phyloP scores from a whole-genome alignment of 2,888 invertebrate species.

The Heliothis peltigera region DNA sequence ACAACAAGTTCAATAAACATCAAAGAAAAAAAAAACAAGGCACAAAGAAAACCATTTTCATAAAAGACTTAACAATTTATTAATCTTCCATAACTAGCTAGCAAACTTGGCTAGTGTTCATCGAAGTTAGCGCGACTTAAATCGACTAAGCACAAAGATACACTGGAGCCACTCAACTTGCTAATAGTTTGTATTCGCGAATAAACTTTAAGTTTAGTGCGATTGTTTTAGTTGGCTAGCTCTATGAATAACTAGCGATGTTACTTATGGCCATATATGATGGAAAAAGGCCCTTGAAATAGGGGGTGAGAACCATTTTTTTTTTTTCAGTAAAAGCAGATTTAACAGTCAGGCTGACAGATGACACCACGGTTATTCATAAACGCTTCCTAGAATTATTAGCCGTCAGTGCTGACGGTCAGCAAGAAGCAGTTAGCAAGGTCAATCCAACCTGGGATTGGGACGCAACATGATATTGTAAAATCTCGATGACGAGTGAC shows the following conservation, averaged over 20 bases:
- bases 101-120: conserved; percentile 26
- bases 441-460: too few relatives aligned
- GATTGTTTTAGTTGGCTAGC: conserved; percentile 20
- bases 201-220: conserved; percentile 31
- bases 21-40: neutral
- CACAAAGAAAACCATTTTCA: neutral
- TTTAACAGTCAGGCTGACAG: too few relatives aligned
- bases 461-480: too few relatives aligned
- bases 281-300: too few relatives aligned
- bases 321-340: too few relatives aligned
- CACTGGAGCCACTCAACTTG: conserved; percentile 41
- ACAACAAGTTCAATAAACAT: neutral
- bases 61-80: conserved; percentile 2
- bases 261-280: too few relatives aligned
- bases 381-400: too few relatives aligned
- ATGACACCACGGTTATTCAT: too few relatives aligned
- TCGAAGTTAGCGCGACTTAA: conserved; percentile 43
- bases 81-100: conserved; percentile 12
- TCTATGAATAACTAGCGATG: conserved; percentile 26
- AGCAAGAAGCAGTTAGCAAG: too few relatives aligned
- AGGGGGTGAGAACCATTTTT: too few relatives aligned
- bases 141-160: conserved; percentile 45
- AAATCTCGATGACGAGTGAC: too few relatives aligned
- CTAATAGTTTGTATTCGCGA: conserved; percentile 51
- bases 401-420: too few relatives aligned